Evolutionary conservation across 2,113 vertebrate genomes (phyloP), one percentile per base, ranked within the genome.

Genomic region (Brienomyrus longianalis): DNA sequence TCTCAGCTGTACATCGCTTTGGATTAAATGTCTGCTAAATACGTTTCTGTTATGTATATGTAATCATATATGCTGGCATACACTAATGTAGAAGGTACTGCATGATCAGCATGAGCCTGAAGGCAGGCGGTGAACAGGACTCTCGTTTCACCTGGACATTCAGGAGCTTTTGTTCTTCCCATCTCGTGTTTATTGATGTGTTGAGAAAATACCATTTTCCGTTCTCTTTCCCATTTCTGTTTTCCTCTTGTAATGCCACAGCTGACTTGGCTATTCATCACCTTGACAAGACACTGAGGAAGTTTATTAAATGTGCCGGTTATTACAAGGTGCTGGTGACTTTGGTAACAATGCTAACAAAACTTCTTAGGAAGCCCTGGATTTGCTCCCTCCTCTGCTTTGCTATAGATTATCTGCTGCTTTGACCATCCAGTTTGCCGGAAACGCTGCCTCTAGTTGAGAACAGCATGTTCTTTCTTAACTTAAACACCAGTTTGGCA

Each of bases 281-380:
- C 92, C 92, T 91, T 93, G 92, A 93, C 89, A 48, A 93, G 92
- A 93, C 93, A 92, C 92, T 93, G 92, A 91, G 93, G 93, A 91
- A 91, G 90, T 95, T 95, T 92, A 93, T 93, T 92, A 93, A 91
- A 89, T 39, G 56, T 43, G 39, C 62, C 45, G 88, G 89, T 91
- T 90, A 89, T 92, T 91, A 92, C 80, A 91, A 91, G 87, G 91
- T 89, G 66, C 84, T 88, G 21, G 90, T 89, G 86, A 91, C 88
- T 91, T 87, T 92, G 91, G 90, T 90, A 92, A 89, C 90, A 88
- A 48, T 56, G 27, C 84, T 90, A 87, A 66, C 56, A 48, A 77
- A 89, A 80, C 88, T 89, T 88, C 43, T 51, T 10, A 66, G 62
- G 31, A 70, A 56, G 50, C 51, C 15, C 31, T 52, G 15, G 86